phyloP scores from a whole-genome alignment of 2,888 invertebrate species.

The Cryptus viduatorius region DNA sequence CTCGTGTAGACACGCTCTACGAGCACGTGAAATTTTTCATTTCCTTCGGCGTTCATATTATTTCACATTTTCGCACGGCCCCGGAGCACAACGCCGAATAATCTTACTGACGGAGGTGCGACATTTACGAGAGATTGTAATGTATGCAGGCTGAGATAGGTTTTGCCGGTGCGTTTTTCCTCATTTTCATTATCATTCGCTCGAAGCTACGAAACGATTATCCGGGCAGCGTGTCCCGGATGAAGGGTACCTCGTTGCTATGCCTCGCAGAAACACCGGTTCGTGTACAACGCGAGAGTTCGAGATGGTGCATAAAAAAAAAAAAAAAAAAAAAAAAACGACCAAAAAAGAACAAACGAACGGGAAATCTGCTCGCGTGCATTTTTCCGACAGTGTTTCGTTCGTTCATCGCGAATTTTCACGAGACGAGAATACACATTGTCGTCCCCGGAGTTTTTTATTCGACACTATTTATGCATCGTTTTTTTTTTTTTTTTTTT shows the following conservation, averaged over 20 bases:
- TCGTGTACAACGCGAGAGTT: not conserved
- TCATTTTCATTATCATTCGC: constrained; percentile 15
- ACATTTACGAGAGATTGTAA: constrained; percentile 1
- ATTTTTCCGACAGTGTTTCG: not conserved
- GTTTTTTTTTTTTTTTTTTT: constrained; percentile 1
- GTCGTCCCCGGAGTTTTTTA: not conserved
- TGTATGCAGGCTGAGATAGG: not conserved
- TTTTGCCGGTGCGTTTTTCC: constrained; percentile 1
- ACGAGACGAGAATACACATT: not conserved
- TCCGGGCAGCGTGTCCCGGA: not conserved
- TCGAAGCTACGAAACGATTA: constrained; percentile 3
- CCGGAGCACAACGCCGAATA: not conserved
- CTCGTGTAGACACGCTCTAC: not conserved
- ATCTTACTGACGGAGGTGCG: not conserved
- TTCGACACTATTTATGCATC: not conserved
- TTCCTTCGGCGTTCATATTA: not conserved
- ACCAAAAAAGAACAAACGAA: not conserved
- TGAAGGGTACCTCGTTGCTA: not conserved
- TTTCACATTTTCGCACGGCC: constrained; percentile 2
- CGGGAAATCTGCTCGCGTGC: not conserved
- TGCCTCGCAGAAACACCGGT: not conserved
- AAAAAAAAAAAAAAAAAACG: not conserved
- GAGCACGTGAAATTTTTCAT: not conserved
- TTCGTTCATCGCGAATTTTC: not conserved
- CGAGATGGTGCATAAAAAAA: not conserved